phyloP scores from a whole-genome alignment of 2,888 invertebrate genomes.

The Rhagonycha fulva region DNA sequence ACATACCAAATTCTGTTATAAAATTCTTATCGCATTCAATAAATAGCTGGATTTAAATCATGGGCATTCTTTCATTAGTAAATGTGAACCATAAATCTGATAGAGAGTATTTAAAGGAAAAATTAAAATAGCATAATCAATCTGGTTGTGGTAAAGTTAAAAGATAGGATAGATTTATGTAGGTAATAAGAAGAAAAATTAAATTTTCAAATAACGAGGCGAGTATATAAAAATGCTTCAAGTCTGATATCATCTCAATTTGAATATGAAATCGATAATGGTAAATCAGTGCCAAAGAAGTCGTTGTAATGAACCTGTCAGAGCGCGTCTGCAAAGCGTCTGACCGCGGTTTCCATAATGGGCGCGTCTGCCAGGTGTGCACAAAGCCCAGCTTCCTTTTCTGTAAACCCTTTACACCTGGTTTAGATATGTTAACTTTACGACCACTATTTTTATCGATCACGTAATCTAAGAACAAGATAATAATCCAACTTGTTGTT shows the following conservation, averaged over 20 bases:
- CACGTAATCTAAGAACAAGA: conserved; percentile 36
- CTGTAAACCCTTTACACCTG: conserved; percentile 37
- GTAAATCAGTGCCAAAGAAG: conserved; percentile 37
- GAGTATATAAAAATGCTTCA: conserved; percentile 13
- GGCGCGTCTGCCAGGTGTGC: conserved; percentile 34
- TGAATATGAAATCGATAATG: conserved; percentile 38
- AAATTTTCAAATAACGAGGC: not conserved
- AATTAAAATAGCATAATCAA: not conserved
- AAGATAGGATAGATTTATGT: not conserved
- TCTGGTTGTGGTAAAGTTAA: not conserved
- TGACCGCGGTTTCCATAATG: conserved; percentile 32
- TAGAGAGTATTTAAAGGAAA: not conserved
- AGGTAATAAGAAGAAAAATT: not conserved
- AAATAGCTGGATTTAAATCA: not conserved
- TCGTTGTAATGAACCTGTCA: conserved; percentile 37
- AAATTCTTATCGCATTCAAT: not conserved
- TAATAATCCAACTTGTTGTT: conserved; percentile 21
- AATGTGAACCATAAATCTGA: not conserved
- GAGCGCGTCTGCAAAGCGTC: conserved; percentile 36
- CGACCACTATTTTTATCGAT: conserved; percentile 37
- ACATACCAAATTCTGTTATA: not conserved
- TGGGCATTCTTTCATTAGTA: not conserved
- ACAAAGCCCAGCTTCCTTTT: conserved; percentile 31
- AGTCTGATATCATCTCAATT: conserved; percentile 31
- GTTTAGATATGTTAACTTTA: conserved; percentile 22